These are phyloP conservation scores for Chauna torquata DNA, from an alignment of 2,113 vertebrate species.

Conservation along the genomic window DNA sequence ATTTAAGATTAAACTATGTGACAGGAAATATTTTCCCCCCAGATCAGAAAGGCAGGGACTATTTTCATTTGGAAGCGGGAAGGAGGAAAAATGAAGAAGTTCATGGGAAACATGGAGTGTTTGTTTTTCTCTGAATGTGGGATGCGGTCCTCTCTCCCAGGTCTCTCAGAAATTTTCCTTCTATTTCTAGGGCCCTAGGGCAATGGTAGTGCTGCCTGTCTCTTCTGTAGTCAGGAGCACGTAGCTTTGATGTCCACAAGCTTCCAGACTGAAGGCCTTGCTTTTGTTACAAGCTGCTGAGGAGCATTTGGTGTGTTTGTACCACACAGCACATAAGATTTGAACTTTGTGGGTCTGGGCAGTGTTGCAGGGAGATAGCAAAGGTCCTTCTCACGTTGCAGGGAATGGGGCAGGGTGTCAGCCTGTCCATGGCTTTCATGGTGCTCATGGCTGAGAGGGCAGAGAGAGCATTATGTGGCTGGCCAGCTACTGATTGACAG, in stretches of 20 bases:
- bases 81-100: background rate
- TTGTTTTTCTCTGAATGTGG: background rate
- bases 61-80: background rate
- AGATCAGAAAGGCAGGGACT: background rate
- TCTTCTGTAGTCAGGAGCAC: background rate
- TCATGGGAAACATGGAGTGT: background rate
- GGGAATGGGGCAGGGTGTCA: background rate
- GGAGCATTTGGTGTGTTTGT: background rate
- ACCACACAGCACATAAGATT: background rate
- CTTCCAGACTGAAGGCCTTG: background rate
- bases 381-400: background rate
- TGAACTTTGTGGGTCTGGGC: background rate
- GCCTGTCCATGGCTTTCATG: background rate
- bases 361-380: background rate
- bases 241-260: background rate
- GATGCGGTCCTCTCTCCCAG: background rate
- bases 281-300: background rate
- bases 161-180: background rate
- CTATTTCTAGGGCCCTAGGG: background rate
- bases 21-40: background rate
- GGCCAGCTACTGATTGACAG: background rate
- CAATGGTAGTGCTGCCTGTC: background rate
- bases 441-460: background rate
- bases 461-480: background rate
- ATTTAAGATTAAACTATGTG: background rate